Base-by-base conservation (phyloP, 2,888 invertebrate species). In the Eumerus sabulonum region DNA sequence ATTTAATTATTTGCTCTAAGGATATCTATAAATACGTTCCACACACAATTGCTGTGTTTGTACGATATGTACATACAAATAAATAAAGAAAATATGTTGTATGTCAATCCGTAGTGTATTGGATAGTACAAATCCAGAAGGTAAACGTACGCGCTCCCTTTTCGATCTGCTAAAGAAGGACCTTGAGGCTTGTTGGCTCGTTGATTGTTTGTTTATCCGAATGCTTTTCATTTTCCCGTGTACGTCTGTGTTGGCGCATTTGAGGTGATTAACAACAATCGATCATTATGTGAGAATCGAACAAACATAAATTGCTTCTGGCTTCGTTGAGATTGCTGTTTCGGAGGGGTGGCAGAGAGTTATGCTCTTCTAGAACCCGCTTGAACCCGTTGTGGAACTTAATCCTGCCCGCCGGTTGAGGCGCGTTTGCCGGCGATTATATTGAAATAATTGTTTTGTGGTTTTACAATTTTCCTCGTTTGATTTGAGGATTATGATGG, bases 201-300 rank as follows among this genome's bases (percentile, higher is more conserved):
- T 67, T 67, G 51, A 57, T 64, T 73, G 74, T 79, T 79, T 79
- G 74, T 74, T 79, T 79, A 74, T 79, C 74, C 64, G 67, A 74
- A 64, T 68, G 70, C 73, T 74, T 64, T 63, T 57, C 73, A 53
- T 59, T 62, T 57, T 62, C 66, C 44, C 45, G 14, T 27, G 47
- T 53, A 35, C 40, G 18, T 54, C 11, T 60, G 40, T 56, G 17
- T 70, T 27, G 45, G 14, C 68, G 56, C 64, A 36, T 79, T 79
- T 74, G 79, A 74, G 70, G 79, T 79, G 79, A 79, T 79, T 79
- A 79, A 79, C 79, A 74, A 79, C 74, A 79, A 79, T 79, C 79
- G 79, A 79, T 79, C 79, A 79, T 79, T 79, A 74, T 79, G 70
- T 79, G 74, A 64, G 66, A 74, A 79, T 74, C 64, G 74, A 79